phyloP scores from a whole-genome alignment of 1,140 invertebrate species.

The Diorhabda elongata region DNA sequence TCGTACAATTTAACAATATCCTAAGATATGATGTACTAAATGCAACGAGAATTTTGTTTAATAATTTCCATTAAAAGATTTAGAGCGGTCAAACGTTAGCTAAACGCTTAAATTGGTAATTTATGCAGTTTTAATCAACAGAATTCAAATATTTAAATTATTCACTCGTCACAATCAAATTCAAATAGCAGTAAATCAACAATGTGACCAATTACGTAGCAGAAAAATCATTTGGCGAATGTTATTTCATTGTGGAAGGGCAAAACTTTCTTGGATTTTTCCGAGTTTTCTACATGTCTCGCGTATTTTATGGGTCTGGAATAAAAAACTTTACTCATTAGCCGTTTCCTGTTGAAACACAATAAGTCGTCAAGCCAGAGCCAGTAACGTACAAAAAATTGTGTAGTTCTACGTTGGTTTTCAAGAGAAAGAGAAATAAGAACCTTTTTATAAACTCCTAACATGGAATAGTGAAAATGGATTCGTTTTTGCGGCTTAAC shows the following conservation, averaged over 20 bases:
- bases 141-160: too few relatives aligned
- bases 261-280: slow-evolving; percentile 1
- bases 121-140: too few relatives aligned
- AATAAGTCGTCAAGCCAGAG: slow-evolving; percentile 1
- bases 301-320: neutral
- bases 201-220: neutral
- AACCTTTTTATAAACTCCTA: slow-evolving; percentile 3
- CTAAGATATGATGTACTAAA: too few relatives aligned
- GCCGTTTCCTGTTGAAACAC: neutral
- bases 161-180: too few relatives aligned
- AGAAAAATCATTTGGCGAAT: neutral
- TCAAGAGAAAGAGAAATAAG: neutral
- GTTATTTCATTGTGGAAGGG: neutral
- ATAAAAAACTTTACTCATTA: slow-evolving; percentile 3
- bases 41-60: too few relatives aligned
- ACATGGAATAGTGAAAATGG: slow-evolving; percentile 2
- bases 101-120: too few relatives aligned
- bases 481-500: neutral
- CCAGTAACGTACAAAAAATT: slow-evolving; percentile 2
- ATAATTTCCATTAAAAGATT: too few relatives aligned
- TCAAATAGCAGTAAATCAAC: neutral
- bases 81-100: too few relatives aligned
- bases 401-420: slow-evolving; percentile 1
- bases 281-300: slow-evolving; percentile 1
- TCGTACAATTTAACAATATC: too few relatives aligned